These are phyloP conservation scores for Tenodera sinensis DNA, from an alignment of 2,888 invertebrate genomes.

Conservation along the genomic window DNA sequence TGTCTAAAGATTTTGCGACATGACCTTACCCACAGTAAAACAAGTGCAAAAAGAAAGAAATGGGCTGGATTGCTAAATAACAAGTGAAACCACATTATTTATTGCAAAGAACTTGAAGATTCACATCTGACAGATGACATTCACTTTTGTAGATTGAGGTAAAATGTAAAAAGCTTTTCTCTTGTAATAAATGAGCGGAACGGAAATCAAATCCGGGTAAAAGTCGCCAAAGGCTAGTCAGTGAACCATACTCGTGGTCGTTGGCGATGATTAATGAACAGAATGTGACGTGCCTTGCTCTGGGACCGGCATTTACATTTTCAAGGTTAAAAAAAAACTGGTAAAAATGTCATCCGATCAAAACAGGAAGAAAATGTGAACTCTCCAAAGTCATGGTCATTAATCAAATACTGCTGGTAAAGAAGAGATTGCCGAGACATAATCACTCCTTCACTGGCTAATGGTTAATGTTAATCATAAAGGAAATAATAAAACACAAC, in stretches of 20 bases:
- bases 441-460: too few species aligned
- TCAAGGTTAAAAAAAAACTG: not conserved
- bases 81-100: not conserved
- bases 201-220: not conserved
- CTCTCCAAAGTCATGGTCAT: not conserved
- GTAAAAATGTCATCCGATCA: not conserved
- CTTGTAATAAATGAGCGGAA: not conserved
- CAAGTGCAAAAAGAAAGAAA: too few species aligned
- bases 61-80: not conserved
- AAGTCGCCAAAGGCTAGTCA: not conserved
- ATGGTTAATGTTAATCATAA: too few species aligned
- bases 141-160: not conserved
- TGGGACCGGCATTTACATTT: not conserved
- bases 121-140: not conserved
- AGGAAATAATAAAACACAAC: too few species aligned
- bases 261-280: not conserved
- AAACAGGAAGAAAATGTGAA: not conserved
- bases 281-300: not conserved
- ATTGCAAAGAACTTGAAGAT: not conserved
- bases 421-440: too few species aligned
- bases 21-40: too few species aligned
- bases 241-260: not conserved
- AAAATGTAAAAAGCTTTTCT: not conserved
- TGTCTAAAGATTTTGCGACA: too few species aligned
- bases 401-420: not conserved